These are phyloP conservation scores for Nannospalax galili DNA, from an alignment of 2,113 vertebrate genomes.

Conservation along the genomic window DNA sequence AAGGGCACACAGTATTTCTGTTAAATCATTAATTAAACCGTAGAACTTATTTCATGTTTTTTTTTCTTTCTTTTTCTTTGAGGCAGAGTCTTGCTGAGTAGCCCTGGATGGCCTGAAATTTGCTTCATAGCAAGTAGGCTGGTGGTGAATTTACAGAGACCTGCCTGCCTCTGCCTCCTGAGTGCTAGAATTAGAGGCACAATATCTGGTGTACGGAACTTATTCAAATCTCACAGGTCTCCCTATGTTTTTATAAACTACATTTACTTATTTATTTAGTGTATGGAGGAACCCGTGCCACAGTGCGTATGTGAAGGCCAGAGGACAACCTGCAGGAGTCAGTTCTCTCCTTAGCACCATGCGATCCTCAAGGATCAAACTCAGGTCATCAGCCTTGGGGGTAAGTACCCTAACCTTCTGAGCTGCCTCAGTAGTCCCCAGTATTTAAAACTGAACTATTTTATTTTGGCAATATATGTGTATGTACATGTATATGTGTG, in stretches of 20 bases:
- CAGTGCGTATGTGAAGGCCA: not conserved
- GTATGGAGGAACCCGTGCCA: not conserved
- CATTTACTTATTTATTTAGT: not conserved
- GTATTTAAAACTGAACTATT: not conserved
- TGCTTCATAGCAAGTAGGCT: not conserved
- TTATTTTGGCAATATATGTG: not conserved
- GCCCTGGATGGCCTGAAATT: not conserved
- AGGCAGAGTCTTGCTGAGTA: not conserved
- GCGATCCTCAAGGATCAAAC: not conserved
- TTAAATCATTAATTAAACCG: not conserved
- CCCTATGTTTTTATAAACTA: not conserved
- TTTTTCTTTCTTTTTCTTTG: too few relatives aligned
- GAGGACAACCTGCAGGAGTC: not conserved
- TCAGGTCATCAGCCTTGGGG: not conserved
- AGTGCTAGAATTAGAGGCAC: not conserved
- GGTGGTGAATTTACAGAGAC: not conserved
- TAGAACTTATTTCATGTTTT: not conserved
- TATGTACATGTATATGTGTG: too few relatives aligned
- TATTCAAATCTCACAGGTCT: not conserved
- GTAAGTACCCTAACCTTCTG: too few relatives aligned
- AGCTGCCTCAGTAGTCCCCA: not conserved
- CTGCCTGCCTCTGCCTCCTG: not conserved
- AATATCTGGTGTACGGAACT: not conserved
- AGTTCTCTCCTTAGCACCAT: not conserved
- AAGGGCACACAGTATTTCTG: not conserved